Evolutionary conservation across 2,797 vertebrate species (phyloP), one percentile per base, ranked within the genome.

Genomic region (Acrossocheilus wenchowensis): DNA sequence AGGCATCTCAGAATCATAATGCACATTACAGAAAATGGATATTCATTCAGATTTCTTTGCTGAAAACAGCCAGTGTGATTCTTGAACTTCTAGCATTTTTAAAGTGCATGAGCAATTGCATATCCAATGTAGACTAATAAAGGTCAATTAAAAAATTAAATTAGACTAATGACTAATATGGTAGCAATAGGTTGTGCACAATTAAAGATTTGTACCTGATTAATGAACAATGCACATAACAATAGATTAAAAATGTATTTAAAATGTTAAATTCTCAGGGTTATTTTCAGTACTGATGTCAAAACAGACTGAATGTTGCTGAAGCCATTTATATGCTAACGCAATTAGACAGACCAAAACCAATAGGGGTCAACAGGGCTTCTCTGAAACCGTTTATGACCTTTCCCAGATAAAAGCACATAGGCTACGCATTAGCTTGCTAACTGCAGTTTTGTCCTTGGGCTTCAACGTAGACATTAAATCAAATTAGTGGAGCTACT

Each of bases 361-460:
- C 30, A 36, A 43, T 11, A 19, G 8, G 15, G 4, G 10, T 78
- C 50, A 57, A 57, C 34, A 39, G 30, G 19, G 19, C 39, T 80
- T 64, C 57, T 34, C 60, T 45, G 64, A 64, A 64, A 64, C 36
- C 5, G 57, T 41, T 77, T 54, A 23, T 77, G 74, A 77, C 30
- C 74, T 77, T 77, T 41, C 21, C 52, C 52, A 60, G 6, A 45
- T 48, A 60, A 45, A 30, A 73, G 77, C 19, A 83, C n/a, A 45
- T 60, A 26, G 39, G 39, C 36, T 60, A 14, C 14, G 19, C 9
- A 72, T 83, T n/a, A 64, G 26, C 57, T 50, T 52, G 57, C 82
- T 66, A 77, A 41, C 15, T 52, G 57, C 45, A 84, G 68, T 64
- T 57, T 36, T 17, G 36, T 66, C 43, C 45, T 45, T 73, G 43